Conservation (phyloP, 1,140 invertebrate genomes). For the Caenorhabditis tropicalis region DNA sequence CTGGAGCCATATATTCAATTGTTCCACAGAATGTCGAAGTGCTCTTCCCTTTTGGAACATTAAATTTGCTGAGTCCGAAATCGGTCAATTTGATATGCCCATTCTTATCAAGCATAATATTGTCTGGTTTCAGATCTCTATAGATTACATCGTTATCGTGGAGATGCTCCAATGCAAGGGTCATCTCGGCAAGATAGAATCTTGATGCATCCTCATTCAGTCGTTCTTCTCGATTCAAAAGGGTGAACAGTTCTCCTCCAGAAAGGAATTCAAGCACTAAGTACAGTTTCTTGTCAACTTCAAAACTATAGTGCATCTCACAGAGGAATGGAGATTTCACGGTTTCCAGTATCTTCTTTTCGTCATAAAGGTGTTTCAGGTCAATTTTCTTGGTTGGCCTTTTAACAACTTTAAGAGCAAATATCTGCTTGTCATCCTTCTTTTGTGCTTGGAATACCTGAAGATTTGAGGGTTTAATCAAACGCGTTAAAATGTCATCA, state of each 20-base stretch:
- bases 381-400: neutral
- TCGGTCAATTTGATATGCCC: neutral
- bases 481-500: too few relatives aligned
- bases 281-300: conserved; percentile 95
- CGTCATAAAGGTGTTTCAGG: neutral
- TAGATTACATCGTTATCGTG: neutral
- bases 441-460: neutral
- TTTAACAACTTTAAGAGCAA: neutral
- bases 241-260: conserved; percentile 97
- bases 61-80: neutral
- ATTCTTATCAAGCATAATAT: neutral
- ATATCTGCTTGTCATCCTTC: neutral
- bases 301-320: conserved; percentile 96
- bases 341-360: neutral
- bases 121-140: neutral
- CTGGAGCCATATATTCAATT: neutral
- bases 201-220: neutral
- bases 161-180: neutral
- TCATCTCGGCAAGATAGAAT: neutral
- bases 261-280: conserved; percentile 96
- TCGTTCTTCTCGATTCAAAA: conserved; percentile 89
- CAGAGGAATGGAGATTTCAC: conserved; percentile 96
- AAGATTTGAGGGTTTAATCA: neutral
- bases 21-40: neutral
- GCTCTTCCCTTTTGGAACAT: neutral